Base-by-base conservation (phyloP, 1,140 invertebrate species). In the Bombus difficillimus region DNA sequence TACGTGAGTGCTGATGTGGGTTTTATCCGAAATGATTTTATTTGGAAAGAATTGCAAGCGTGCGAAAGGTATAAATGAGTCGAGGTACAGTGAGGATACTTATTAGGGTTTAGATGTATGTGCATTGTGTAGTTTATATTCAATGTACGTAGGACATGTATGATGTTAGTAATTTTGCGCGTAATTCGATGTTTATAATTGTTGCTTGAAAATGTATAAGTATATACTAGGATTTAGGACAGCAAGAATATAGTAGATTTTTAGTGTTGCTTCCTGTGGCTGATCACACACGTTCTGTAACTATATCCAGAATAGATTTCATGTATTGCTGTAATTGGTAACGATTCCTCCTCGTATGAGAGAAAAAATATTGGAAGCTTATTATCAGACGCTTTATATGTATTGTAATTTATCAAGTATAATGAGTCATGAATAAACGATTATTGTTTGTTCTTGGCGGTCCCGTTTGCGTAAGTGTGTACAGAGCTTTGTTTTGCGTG, bases 1-100 rank as follows among this genome's bases (percentile, higher is more conserved):
- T 83, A 86, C 85, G 88, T 83, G 88, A 83, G 88, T 86, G 85
- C 76, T 18, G 62, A 89, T 83, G 64, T 73, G 80, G 66, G 28
- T 86, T 59, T 83, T 41, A 53, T 68, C 76, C 32, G 72, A 41
- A 66, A 89, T 47, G 77, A 85, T 85, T 57, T 74, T 59, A 13
- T 41, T 74, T n/a, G 68, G 62, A 71, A 34, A 77, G 37, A 81
- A 32, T 85, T 81, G 69, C 69, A 47, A 72, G 37, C 68, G 77
- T 15, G 41, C 18, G 39, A 85, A 81, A 53, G 57, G 66, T 85
- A 62, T 39, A 81, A 41, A 57, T 22, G 34, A 37, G 25, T 59
- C 37, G 66, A 81, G 47, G 76, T 79, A 76, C 28, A 59, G 34
- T n/a, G 22, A 71, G 53, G 64, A 77, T 57, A 59, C 3, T 78